These are phyloP conservation scores for Tribolium madens DNA, from an alignment of 1,140 invertebrate genomes.

Conservation along the genomic window DNA sequence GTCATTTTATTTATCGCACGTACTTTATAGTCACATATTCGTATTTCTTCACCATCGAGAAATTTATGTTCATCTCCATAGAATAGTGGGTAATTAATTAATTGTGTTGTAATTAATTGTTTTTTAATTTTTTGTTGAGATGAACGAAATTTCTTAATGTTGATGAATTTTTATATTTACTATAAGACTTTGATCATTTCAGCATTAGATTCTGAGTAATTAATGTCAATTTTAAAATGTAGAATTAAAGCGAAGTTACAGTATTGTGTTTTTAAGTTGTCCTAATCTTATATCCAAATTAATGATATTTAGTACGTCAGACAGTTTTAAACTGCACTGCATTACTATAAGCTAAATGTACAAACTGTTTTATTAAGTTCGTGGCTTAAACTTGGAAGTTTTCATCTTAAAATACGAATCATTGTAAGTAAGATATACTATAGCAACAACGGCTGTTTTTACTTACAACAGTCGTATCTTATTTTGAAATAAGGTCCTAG, in stretches of 20 bases:
- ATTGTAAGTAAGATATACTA: too few species aligned
- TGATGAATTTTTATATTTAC: background rate
- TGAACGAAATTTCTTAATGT: slow-evolving; percentile 20
- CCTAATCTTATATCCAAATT: slow-evolving; percentile 16
- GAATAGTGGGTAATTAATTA: background rate
- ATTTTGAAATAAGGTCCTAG: too few species aligned
- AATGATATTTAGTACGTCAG: background rate
- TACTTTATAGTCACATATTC: slow-evolving; percentile 22
- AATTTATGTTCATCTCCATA: background rate
- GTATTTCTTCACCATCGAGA: slow-evolving; percentile 7
- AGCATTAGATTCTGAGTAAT: slow-evolving; percentile 13
- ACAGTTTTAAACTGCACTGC: too few species aligned
- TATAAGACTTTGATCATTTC: background rate
- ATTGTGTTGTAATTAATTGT: too few species aligned
- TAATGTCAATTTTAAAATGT: slow-evolving; percentile 21
- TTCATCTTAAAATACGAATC: too few species aligned
- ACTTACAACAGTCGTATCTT: too few species aligned
- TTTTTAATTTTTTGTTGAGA: background rate
- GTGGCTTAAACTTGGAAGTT: too few species aligned
- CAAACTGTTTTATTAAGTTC: background rate
- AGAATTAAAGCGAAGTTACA: slow-evolving; percentile 27
- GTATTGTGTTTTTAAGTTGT: slow-evolving; percentile 26
- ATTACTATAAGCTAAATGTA: background rate
- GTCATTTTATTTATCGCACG: background rate
- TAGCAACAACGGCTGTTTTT: too few species aligned